Conservation (phyloP, 2,888 invertebrate genomes). For the Trachelus tabidus region DNA sequence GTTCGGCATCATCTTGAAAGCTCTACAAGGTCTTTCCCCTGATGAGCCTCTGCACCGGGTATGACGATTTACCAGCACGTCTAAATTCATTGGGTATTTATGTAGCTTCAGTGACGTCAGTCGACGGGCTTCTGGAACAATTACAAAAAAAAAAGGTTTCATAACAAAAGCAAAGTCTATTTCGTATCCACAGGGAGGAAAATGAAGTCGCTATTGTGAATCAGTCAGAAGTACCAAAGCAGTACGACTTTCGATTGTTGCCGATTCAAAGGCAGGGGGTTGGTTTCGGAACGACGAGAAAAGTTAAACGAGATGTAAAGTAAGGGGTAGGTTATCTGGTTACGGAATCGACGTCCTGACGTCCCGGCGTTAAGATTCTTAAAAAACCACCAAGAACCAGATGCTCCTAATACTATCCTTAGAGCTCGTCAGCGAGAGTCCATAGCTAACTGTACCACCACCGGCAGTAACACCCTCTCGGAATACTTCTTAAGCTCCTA, state of each 20-base stretch:
- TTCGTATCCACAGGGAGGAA: not conserved
- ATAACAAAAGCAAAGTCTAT: not conserved
- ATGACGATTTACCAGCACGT: not conserved
- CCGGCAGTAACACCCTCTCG: not conserved
- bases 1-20: not conserved
- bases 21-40: not conserved
- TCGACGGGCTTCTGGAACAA: not conserved
- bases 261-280: not conserved
- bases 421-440: not conserved
- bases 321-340: conserved; percentile 45
- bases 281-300: not conserved
- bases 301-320: conserved; percentile 51
- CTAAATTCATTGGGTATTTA: not conserved
- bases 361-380: conserved; percentile 55
- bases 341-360: conserved; percentile 32
- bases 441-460: not conserved
- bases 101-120: not conserved
- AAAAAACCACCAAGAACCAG: conserved; percentile 53
- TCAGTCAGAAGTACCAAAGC: not conserved
- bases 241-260: not conserved
- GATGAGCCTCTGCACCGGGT: not conserved
- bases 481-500: conserved; percentile 36
- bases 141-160: not conserved
- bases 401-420: conserved; percentile 21
- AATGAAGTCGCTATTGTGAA: not conserved